Conservation (phyloP, 2,888 invertebrate species). For the Amorpha juglandis region DNA sequence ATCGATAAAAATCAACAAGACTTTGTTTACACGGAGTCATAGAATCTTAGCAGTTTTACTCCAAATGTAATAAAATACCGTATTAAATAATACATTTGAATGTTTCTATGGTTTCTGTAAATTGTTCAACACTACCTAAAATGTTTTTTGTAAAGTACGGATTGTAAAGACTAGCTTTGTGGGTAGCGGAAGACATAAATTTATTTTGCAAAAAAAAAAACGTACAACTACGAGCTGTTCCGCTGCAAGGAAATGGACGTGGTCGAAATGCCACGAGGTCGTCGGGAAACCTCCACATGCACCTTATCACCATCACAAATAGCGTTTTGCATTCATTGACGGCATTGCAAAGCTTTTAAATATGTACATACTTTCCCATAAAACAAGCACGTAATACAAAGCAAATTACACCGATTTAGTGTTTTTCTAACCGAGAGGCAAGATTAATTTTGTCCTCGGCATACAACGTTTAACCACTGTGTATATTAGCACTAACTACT, state of each 20-base stretch:
- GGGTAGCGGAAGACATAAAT: constrained; percentile 62
- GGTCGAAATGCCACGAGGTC: constrained; percentile 51
- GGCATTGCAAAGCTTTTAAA: constrained; percentile 16
- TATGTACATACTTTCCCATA: not conserved
- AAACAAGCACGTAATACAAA: constrained; percentile 21
- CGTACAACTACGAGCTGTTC: constrained; percentile 44
- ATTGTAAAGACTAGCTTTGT: constrained; percentile 41
- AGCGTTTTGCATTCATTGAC: constrained; percentile 25
- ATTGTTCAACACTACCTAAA: not conserved
- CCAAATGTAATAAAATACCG: no score
- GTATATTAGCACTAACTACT: constrained; percentile 7
- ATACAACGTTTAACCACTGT: constrained; percentile 1
- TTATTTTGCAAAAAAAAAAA: constrained; percentile 54
- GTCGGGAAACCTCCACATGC: constrained; percentile 38
- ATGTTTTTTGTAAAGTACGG: constrained; percentile 6
- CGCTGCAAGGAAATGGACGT: constrained; percentile 40
- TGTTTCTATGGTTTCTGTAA: not conserved
- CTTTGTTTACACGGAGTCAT: no score
- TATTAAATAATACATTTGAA: no score
- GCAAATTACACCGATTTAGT: not conserved
- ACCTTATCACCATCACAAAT: constrained; percentile 26
- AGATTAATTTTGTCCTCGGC: not conserved
- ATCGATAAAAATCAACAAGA: no score
- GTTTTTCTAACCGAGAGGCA: not conserved
- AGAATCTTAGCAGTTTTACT: no score